Base-by-base conservation (phyloP, 2,113 vertebrate genomes). In the Coturnix japonica region DNA sequence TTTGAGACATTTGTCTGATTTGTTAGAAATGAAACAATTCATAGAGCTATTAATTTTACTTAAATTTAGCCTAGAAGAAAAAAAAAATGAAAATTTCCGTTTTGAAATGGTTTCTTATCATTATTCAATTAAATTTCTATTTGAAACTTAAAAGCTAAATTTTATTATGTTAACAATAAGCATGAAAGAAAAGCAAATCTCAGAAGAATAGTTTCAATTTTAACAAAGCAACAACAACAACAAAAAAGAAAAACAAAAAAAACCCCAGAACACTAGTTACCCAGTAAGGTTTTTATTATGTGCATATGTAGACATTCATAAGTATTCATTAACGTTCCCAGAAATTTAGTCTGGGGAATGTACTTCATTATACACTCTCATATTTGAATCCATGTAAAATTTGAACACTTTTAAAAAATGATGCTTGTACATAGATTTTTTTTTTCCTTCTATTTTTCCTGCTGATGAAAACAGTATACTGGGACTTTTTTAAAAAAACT, bases 321-420 rank as follows among this genome's bases (percentile, higher is more conserved):
- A 47, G 1, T 7, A 9, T 41, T 4, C 2, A 31, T 13, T 46
- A 57, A 31, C 21, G 2, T 46, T 80, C 5, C 64, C 37, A 59
- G 26, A 57, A n/a, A 0, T 37, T 67, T 41, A 18, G 20, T 41
- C 1, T 75, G 16, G 3, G 6, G 3, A 51, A 12, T 4, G 4
- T 37, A 26, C 10, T 46, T 37, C 25, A 46, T 57, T 57, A 43
- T 5, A 33, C 15, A 1, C 1, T 5, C 33, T 70, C 11, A 30
- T 31, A 70, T 47, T 70, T 17, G 6, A 84, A 63, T 39, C 15
- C 1, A 7, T 0, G 8, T 9, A 56, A 8, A 0, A 19, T 69
- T 37, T 16, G 19, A 53, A 49, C 13, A 22, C 35, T 39, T 23
- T 64, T 67, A 37, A 6, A 23, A 23, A 1, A 2, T 31, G 3